A percentile compares a stretch with the other conserved stretches of the same genome.
Evolutionary conservation across 53 echinoderm and acorn worm species (phyloP).

Genomic region (Echinarachnius parma): DNA sequence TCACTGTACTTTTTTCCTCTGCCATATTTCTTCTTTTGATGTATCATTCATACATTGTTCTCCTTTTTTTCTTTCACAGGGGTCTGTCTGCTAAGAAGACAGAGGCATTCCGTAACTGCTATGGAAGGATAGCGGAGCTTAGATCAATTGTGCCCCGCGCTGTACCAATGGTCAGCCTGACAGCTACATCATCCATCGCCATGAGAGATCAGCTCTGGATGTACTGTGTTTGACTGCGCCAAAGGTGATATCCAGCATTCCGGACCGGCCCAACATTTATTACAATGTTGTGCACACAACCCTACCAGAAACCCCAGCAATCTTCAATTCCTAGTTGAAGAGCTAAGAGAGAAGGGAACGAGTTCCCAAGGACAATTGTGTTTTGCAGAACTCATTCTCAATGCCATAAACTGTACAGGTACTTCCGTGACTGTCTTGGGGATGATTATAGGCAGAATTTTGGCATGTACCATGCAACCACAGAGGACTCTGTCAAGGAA

Average conservation of each 20-base stretch:
- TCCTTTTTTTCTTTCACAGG: background rate
- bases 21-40: background rate
- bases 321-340: slow-evolving; percentile 10
- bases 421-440: background rate
- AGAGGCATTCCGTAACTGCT: slow-evolving; percentile 18
- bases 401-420: slow-evolving; percentile 9
- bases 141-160: slow-evolving; percentile 2
- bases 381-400: slow-evolving; percentile 18
- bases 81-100: background rate
- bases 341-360: background rate
- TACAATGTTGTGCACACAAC: no score
- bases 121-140: slow-evolving; percentile 5
- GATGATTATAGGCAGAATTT: slow-evolving; percentile 1
- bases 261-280: background rate
- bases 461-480: slow-evolving; percentile 15
- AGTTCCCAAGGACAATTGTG: slow-evolving; percentile 24
- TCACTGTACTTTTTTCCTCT: no score
- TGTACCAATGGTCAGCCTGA: slow-evolving; percentile 24
- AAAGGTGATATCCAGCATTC: background rate
- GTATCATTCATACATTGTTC: no score
- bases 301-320: background rate
- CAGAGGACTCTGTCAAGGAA: slow-evolving; percentile 29
- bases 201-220: slow-evolving; percentile 1
- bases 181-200: slow-evolving; percentile 31
- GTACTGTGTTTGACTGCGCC: background rate